Conservation (phyloP, 2,797 vertebrate species). For the Takifugu ocellatus region DNA sequence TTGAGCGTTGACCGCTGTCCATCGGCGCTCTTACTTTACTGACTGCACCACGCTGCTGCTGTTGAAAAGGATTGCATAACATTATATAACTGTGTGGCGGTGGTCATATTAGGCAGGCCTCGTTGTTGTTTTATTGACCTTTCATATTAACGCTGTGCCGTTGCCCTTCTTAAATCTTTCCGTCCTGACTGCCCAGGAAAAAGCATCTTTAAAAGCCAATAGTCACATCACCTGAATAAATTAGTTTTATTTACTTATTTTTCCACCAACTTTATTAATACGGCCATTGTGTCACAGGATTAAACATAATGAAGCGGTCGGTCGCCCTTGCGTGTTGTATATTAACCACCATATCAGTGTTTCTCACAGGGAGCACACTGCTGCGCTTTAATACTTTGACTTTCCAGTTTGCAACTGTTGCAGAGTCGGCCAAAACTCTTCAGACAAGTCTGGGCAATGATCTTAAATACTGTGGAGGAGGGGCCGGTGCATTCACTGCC, state of each 20-base stretch:
- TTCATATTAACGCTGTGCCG: conserved; percentile 40
- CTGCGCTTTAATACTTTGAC: conserved; percentile 24
- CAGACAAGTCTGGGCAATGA: conserved; percentile 53
- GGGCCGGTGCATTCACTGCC: conserved; percentile 20
- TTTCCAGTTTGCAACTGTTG: conserved; percentile 34
- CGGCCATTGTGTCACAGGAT: conserved; percentile 20
- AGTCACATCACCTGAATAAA: conserved; percentile 3
- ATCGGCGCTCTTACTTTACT: conserved; percentile 19
- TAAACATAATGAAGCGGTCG: conserved; percentile 27
- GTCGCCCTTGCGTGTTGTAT: conserved; percentile 22
- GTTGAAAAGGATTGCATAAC: conserved; percentile 44
- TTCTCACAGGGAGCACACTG: conserved; percentile 4
- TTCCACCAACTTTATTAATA: conserved; percentile 16
- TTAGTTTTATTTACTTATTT: conserved; percentile 28
- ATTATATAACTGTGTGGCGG: conserved; percentile 40
- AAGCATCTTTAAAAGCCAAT: background rate
- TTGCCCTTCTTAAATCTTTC: conserved; percentile 27
- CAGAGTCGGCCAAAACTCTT: conserved; percentile 46
- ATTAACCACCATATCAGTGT: conserved; percentile 7
- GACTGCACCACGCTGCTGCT: conserved; percentile 22
- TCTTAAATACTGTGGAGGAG: conserved; percentile 14
- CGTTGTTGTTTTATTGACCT: conserved; percentile 46
- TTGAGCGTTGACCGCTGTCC: conserved; percentile 4
- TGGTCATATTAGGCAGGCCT: conserved; percentile 40
- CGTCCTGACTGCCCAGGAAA: conserved; percentile 16